Base-by-base conservation (phyloP, 2,888 invertebrate genomes). In the Pheosia gnoma region DNA sequence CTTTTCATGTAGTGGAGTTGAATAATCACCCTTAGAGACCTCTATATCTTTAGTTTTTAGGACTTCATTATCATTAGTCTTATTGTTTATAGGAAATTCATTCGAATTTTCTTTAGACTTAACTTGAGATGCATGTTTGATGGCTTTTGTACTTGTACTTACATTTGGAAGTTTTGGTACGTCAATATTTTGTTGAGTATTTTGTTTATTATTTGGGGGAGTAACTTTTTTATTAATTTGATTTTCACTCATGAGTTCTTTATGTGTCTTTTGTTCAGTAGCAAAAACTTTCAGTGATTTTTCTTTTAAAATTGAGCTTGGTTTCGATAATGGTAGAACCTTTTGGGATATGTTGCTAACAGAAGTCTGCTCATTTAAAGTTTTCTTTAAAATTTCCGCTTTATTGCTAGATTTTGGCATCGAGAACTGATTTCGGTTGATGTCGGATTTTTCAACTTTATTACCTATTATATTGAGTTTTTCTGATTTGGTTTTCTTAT, bases 401-500 rank as follows among this genome's bases (percentile, higher is more conserved):
- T 61, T 66, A n/a, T 51, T 10, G 59, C n/a, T 59, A 3, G 52
- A 6, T 63, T 75, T 73, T 55, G 62, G 63, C 43, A 67, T 53
- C 25, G 25, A 5, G 4, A 55, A 45, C 37, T 63, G 60, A 51
- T 61, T 53, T 36, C 61, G 36, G 59, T 63, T 61, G 41, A 41
- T 49, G 37, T 67, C 66, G 4, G 59, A 6, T 11, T 59, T 57
- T 7, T 53, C 57, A 7, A 55, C 58, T 0, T 51, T 61, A 54
- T 67, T 69, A 8, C 55, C 4, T 39, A 61, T 3, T 59, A 68
- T 72, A 58, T 63, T 70, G 8, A 61, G 57, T 59, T 72, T 77
- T 70, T 66, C 77, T n/a, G 75, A 75, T 60, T 74, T 70, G 6
- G 69, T 74, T 54, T 72, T 69, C 54, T 77, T 76, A 25, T 54